These are phyloP conservation scores for Camponotus pennsylvanicus DNA, from an alignment of 1,140 invertebrate species.

Conservation along the genomic window DNA sequence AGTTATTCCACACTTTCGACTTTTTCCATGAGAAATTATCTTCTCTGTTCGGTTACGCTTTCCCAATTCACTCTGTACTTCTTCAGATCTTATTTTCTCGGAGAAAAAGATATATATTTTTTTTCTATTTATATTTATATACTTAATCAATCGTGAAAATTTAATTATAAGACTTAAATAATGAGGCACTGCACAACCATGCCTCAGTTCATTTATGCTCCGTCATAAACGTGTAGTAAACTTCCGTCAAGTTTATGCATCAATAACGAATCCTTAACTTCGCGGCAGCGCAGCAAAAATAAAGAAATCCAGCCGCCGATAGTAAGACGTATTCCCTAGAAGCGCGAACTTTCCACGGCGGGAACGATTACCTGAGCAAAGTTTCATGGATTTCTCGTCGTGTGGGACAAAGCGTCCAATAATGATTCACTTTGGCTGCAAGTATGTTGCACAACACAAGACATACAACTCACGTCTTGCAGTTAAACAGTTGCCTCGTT, in stretches of 20 bases:
- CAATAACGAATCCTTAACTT: slow-evolving; percentile 41
- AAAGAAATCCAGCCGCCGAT: slow-evolving; percentile 15
- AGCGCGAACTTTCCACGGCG: slow-evolving; percentile 41
- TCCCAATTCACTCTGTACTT: background rate
- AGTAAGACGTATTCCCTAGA: slow-evolving; percentile 24
- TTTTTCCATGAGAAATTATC: no score
- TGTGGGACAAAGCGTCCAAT: slow-evolving; percentile 46
- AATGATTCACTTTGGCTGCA: slow-evolving; percentile 54
- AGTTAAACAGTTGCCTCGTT: slow-evolving; percentile 48
- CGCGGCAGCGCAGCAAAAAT: slow-evolving; percentile 9
- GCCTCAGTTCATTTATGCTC: background rate
- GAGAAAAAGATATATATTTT: background rate
- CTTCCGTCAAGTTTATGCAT: slow-evolving; percentile 36
- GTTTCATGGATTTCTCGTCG: slow-evolving; percentile 38
- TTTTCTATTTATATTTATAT: slow-evolving; percentile 12
- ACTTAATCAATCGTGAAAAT: background rate
- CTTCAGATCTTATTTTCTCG: background rate
- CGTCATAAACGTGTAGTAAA: background rate
- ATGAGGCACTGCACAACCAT: background rate
- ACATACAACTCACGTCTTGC: slow-evolving; percentile 19
- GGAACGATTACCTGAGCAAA: slow-evolving; percentile 16
- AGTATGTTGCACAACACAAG: slow-evolving; percentile 45
- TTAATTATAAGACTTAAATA: background rate
- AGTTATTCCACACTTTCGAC: no score
- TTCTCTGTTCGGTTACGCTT: no score